Evolutionary conservation across 2,888 invertebrate species (phyloP), one percentile per base, ranked within the genome.

Genomic region (Synanthedon andrenaeformis): DNA sequence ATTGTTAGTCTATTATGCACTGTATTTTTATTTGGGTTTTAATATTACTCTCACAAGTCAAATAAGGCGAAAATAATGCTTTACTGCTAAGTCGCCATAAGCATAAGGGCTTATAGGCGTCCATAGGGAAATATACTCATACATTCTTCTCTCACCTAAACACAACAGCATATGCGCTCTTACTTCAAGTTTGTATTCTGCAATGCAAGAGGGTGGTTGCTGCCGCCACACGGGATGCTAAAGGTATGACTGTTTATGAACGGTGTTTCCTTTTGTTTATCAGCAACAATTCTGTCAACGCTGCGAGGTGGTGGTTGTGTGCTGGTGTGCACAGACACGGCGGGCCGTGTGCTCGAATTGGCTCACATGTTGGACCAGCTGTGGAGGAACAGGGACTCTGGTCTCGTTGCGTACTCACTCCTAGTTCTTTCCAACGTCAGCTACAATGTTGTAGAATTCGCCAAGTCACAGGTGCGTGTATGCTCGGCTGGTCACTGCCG

Each of bases 391-490:
- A 95, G 96, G 73, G 98, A 98, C 72, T 98, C 98, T 0, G 99
- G 99, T 0, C 88, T 99, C 3, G 92, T 97, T 57, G 96, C 97
- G 0, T 99, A 99, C 79, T 97, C 97, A 0, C 82, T 99, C 52
- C 96, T 97, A 0, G 87, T 99, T 54, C 87, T 99, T 1, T 99
- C 96, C 65, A 98, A 99, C 74, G 98, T 99, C 56, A 96, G 97
- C 74, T 99, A 98, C 70, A 99, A 99, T 74, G 99, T 99, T 0
- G 96, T 99, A 2, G 99, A 99, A 79, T 99, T 99, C 82, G 99
- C 99, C 1, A 99, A 99, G 78, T 97, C 97, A 0, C 97, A 94
- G 89, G 91, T 91, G 60, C 58, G 52, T 51, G 17, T 49, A 4
- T 17, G 3, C 49, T 23, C 1, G 23, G 0, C 23, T 23, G 23